phyloP scores from a whole-genome alignment of 1,140 invertebrate species.

The Lineus longissimus region DNA sequence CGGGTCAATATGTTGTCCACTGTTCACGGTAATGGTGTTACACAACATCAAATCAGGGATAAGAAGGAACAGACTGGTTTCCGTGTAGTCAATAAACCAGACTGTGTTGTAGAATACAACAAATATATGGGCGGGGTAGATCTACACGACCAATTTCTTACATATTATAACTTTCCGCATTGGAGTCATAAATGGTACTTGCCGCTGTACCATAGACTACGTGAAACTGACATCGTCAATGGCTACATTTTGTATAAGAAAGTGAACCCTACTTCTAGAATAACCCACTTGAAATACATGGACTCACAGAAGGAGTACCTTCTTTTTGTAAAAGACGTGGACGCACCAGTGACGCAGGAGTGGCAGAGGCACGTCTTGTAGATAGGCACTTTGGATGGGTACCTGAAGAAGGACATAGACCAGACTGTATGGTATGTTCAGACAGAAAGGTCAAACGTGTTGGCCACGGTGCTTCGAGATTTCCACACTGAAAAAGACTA shows the following conservation, averaged over 20 bases:
- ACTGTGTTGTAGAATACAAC: constrained; percentile 12
- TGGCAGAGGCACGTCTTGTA: neutral
- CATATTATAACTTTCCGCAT: constrained; percentile 6
- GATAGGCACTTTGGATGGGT: neutral
- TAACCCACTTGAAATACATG: neutral
- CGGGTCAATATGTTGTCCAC: constrained; percentile 13
- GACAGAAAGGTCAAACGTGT: neutral
- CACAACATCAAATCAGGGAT: neutral
- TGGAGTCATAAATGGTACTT: constrained; percentile 15
- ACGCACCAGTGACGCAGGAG: neutral
- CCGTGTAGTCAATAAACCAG: constrained; percentile 6
- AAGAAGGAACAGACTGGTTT: neutral
- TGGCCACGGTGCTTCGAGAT: neutral
- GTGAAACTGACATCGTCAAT: constrained; percentile 17
- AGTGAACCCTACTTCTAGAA: neutral
- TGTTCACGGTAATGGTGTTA: constrained; percentile 1
- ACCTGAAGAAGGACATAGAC: neutral
- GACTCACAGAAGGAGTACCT: neutral
- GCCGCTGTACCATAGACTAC: constrained; percentile 9
- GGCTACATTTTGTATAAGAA: constrained; percentile 12
- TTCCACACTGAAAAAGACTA: no score
- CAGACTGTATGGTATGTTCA: neutral
- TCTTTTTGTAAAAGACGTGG: neutral
- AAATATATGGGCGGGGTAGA: constrained; percentile 16
- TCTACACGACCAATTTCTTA: constrained; percentile 6